Conservation (phyloP, 2,888 invertebrate genomes). For the Orthonychiurus folsomi region DNA sequence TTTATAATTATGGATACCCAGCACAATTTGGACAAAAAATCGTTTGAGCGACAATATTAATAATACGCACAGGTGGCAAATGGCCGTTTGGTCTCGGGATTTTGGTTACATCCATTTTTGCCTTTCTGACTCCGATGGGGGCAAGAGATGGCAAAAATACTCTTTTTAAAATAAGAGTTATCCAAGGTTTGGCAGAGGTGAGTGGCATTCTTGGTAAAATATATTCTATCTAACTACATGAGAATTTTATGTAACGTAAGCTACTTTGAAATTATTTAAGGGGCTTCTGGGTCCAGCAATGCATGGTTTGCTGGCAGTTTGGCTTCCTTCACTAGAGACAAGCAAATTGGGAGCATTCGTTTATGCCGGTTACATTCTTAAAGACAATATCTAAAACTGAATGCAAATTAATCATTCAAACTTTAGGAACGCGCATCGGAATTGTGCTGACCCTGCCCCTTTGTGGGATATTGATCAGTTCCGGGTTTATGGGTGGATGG, state of each 20-base stretch:
- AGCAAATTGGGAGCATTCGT: conserved; percentile 81
- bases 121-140: conserved; percentile 67
- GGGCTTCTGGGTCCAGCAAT: conserved; percentile 92
- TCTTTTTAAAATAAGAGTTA: conserved; percentile 61
- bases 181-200: conserved; percentile 79
- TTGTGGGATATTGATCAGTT: conserved; percentile 71
- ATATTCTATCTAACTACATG: too few species aligned
- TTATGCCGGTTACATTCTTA: conserved; percentile 61
- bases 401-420: too few species aligned
- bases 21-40: too few species aligned
- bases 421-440: conserved; percentile 78
- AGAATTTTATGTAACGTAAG: too few species aligned
- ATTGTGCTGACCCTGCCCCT: conserved; percentile 78
- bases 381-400: too few species aligned
- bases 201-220: too few species aligned
- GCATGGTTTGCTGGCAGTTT: conserved; percentile 71
- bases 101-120: conserved; percentile 71
- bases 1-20: too few species aligned
- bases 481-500: conserved; percentile 70
- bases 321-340: conserved; percentile 87
- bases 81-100: conserved; percentile 74
- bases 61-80: too few species aligned
- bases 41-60: too few species aligned
- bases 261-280: too few species aligned
- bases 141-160: conserved; percentile 62